phyloP scores from a whole-genome alignment of 2,888 invertebrate genomes.

The Myathropa florea region DNA sequence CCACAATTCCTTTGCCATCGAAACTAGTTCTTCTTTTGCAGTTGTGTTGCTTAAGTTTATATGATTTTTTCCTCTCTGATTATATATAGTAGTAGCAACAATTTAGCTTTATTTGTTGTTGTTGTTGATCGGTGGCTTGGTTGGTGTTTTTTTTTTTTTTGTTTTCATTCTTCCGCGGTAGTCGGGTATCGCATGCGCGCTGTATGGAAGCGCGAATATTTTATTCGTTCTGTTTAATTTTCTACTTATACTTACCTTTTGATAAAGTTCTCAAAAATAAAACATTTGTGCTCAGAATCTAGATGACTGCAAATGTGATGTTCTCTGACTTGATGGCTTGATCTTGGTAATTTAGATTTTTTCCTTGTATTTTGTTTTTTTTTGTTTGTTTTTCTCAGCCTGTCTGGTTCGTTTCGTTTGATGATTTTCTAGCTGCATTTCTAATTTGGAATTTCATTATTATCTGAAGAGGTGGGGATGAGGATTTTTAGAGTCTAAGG shows the following conservation, averaged over 20 bases:
- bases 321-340: not conserved
- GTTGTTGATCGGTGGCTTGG: not conserved
- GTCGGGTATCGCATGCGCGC: conserved; percentile 26
- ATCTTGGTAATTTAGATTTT: not conserved
- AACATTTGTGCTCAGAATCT: conserved; percentile 25
- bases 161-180: not conserved
- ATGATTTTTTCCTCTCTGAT: not conserved
- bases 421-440: conserved; percentile 22
- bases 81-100: conserved; percentile 32
- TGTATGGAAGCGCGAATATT: conserved; percentile 11
- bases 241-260: conserved; percentile 20
- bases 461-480: not conserved
- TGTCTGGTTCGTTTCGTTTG: not conserved
- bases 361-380: not conserved
- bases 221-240: conserved; percentile 5
- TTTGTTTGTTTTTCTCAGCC: not conserved
- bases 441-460: conserved; percentile 38
- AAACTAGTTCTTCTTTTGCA: not conserved
- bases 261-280: conserved; percentile 34
- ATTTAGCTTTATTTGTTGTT: conserved; percentile 18
- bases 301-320: conserved; percentile 33
- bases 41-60: not conserved
- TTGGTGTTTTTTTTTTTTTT: not conserved
- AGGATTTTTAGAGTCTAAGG: not conserved
- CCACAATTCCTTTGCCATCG: not conserved